Base-by-base conservation (phyloP, 2,113 vertebrate species). In the Tragulus kanchil region DNA sequence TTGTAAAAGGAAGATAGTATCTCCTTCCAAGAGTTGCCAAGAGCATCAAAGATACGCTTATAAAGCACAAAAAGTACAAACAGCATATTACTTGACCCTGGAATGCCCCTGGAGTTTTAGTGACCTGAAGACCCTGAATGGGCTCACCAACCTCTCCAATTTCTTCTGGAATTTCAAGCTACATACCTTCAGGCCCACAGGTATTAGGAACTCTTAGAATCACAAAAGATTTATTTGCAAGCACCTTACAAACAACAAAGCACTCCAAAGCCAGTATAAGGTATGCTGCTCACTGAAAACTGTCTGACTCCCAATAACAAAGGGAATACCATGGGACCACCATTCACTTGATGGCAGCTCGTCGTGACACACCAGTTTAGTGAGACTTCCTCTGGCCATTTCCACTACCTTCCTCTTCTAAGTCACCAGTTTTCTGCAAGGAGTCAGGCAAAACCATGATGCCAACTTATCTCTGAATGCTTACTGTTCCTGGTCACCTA, bases 121-220 rank as follows among this genome's bases (percentile, higher is more conserved):
- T 21, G 7, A 82, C 12, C 12, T 5, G 61, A 95, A 56, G 71
- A 67, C 21, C 45, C 62, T 81, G 5, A 19, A 88, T 2, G 21
- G 28, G 59, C 62, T 71, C 61, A 67, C 54, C 89, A 90, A 93
- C 52, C n/a, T 93, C 17, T 91, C 56, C 2, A 56, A 36, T 77
- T 36, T 92, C 62, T 89, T 56, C 9, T 3, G 10, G 77, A 95
- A 90, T 64, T 69, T 75, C 81, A 97, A 90, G 75, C 45, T 90
- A 77, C 48, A 64, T 2, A 83, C 9, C 65, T 17, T 67, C 52
- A n/a, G 1, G 42, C 17, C 16, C 25, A 95, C 83, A 64, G 64
- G 67, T 81, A 86, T 64, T 69, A 82, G 89, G 91, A 96, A 50
- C 64, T 19, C 64, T 90, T n/a, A n/a, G 5, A 87, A 64, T 73